Evolutionary conservation across 1,140 invertebrate species (phyloP), one percentile per base, ranked within the genome.

Genomic region (Eurosta solidaginis): DNA sequence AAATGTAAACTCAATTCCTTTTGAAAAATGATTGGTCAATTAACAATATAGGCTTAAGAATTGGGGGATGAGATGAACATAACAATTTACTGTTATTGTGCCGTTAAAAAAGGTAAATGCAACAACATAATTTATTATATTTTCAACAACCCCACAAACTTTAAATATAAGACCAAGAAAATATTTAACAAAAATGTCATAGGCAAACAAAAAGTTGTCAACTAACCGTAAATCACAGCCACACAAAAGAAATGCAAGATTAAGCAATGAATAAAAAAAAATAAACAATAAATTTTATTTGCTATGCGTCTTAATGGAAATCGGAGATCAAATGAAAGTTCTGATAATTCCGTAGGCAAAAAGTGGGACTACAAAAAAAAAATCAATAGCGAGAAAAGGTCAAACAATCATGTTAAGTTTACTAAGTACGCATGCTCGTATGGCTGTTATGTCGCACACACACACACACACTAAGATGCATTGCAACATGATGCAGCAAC

Each of bases 271-370:
- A 36, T 40, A 20, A 40, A 68, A 68, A 68, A 68, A 40, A 29
- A 40, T 68, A 40, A 68, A 68, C 59, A 68, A 68, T 68, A 68
- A 68, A 68, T 68, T 68, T 68, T 68, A 68, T 68, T 68, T 17
- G 12, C 27, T 33, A 68, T 68, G n/a, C 20, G n/a, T 36, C 12
- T 10, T 20, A 5, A 7, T 17, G 27, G 33, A 36, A 68, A 40
- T 68, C 59, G 59, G 59, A 68, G 40, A 68, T 68, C 33, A 36
- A 68, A 42, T 68, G 59, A 68, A 42, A 68, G 59, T 68, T 68
- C 59, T 68, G 27, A 68, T 40, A 68, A 68, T 29, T 29, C n/a
- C 10, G 33, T 59, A 4, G n/a, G 14, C 29, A 59, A 36, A 14
- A 33, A 33, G 27, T 7, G 17, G 54, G 27, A 59, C 14, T 68